Base-by-base conservation (phyloP, 2,113 vertebrate species). In the Jaculus jaculus region DNA sequence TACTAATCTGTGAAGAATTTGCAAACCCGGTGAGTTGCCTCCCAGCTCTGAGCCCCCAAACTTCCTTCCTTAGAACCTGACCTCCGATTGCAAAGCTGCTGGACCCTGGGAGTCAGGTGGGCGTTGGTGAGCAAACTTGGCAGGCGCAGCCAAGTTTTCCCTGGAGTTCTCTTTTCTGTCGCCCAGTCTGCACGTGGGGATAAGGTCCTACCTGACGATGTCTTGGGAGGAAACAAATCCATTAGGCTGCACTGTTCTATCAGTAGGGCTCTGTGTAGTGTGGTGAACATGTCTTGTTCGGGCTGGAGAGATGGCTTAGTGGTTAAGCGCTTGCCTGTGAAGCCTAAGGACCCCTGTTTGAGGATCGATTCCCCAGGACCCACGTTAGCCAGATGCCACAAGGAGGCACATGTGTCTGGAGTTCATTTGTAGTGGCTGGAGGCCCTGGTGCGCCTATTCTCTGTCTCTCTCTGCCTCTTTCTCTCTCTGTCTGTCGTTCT, bases 61-160 rank as follows among this genome's bases (percentile, higher is more conserved):
- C 89, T 92, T 97, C 94, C 92, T 95, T 95, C 96, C 95, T 74
- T 32, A 81, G 91, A 72, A 28, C 32, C 3, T 89, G 89, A 79
- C 94, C 81, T 94, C 74, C 30, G 83, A 39, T n/a, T 20, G 26
- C 51, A 54, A 39, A 90, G 72, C 42, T 28, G 0, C 83, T 0
- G 63, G 78, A 32, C 61, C 13, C 92, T 61, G 88, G 54, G 88
- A 7, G 13, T 1, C 4, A 8, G 61, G 34, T 0, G 2, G 72
- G n/a, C 2, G 60, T 28, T 10, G 21, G 66, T 26, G 42, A 47
- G 32, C 7, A 6, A 12, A 4, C 58, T 61, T 1, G 34, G 0
- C 1, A 2, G 39, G 69, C n/a, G n/a, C 26, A 1, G 37, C 17
- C 7, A 1, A 7, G 32, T 12, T 75, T 69, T 60, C 1, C 54